Evolutionary conservation across 30 jellyfish, hydroid and myxozoan genomes (phyloP).

Genomic region (Clytia hemisphaerica): DNA sequence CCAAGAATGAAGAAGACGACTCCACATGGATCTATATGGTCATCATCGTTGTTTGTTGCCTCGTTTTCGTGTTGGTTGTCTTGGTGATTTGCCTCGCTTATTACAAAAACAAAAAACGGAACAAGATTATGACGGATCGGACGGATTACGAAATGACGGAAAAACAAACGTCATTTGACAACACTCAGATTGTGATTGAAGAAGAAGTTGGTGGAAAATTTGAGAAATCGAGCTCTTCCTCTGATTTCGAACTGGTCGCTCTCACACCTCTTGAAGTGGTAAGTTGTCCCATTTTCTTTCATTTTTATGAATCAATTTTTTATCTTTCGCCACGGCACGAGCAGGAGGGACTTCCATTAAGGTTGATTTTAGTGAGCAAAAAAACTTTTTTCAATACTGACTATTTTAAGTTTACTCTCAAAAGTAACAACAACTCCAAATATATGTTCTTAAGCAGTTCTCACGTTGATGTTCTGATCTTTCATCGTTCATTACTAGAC

Average conservation of each 20-base stretch:
- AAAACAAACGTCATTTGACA: neutral
- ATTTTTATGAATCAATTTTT: too few species aligned
- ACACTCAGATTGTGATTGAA: neutral
- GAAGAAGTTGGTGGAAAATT: neutral
- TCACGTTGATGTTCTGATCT: too few species aligned
- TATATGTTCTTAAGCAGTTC: too few species aligned
- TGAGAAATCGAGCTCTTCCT: neutral
- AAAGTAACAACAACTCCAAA: too few species aligned
- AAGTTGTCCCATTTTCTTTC: too few species aligned
- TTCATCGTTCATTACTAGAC: too few species aligned
- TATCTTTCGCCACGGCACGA: too few species aligned
- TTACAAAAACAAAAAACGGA: constrained; percentile 16
- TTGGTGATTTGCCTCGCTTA: constrained; percentile 25
- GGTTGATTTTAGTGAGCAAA: too few species aligned
- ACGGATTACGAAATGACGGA: neutral
- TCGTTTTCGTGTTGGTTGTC: constrained; percentile 33
- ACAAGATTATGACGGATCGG: too few species aligned
- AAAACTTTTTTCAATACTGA: too few species aligned
- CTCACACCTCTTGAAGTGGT: neutral
- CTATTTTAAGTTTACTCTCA: too few species aligned
- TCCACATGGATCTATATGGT: constrained; percentile 15
- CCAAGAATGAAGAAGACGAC: constrained; percentile 26
- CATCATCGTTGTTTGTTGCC: constrained; percentile 36
- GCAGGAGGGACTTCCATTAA: too few species aligned
- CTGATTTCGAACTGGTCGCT: neutral